Evolutionary conservation across 2,888 invertebrate species (phyloP).

Genomic region (Dicyrtoma fusca): DNA sequence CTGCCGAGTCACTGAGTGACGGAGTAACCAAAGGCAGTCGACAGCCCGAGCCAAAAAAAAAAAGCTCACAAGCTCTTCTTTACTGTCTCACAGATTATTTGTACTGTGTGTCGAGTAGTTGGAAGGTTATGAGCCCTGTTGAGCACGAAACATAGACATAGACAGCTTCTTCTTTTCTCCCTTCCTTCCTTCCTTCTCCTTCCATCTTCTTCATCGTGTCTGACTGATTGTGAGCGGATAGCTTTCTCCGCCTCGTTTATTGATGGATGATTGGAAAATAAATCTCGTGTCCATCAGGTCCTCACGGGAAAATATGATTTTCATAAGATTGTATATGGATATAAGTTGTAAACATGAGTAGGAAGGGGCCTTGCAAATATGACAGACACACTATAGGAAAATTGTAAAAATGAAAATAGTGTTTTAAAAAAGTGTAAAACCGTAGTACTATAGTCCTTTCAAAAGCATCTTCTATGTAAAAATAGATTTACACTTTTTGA

Average conservation of each 20-base stretch:
- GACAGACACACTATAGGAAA: too few species aligned
- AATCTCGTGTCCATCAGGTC: constrained; percentile 39
- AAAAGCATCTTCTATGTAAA: too few species aligned
- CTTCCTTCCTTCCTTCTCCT: constrained; percentile 7
- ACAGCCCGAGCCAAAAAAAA: not conserved
- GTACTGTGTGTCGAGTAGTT: too few species aligned
- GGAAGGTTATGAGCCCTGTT: constrained; percentile 19
- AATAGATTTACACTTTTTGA: too few species aligned
- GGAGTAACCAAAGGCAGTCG: constrained; percentile 29
- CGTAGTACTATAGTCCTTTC: too few species aligned
- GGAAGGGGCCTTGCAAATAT: too few species aligned
- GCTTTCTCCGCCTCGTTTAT: constrained; percentile 22
- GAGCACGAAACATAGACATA: constrained; percentile 20
- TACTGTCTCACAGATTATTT: not conserved
- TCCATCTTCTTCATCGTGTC: not conserved
- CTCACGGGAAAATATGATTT: constrained; percentile 30
- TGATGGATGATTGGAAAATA: constrained; percentile 45
- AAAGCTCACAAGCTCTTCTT: constrained; percentile 6
- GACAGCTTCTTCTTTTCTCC: constrained; percentile 29
- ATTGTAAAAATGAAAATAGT: too few species aligned
- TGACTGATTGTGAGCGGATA: not conserved
- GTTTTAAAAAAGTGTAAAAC: too few species aligned
- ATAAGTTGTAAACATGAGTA: not conserved
- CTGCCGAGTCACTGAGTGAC: constrained; percentile 27
- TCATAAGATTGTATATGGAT: constrained; percentile 1